Evolutionary conservation across 2,797 vertebrate genomes (phyloP).

Genomic region (Simalia tracyae): DNA sequence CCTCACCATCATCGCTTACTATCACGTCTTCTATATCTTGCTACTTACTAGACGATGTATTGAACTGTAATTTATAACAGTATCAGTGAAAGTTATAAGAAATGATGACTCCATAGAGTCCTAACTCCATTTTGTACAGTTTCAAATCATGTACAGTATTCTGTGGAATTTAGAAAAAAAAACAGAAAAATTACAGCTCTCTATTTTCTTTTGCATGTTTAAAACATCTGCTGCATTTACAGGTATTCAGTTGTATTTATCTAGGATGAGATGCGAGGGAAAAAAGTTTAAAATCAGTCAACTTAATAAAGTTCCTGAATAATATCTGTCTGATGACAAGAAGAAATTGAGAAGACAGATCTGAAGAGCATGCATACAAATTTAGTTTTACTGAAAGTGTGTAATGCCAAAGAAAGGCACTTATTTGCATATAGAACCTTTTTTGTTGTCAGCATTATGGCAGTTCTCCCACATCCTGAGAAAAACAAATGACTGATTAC

Average conservation of each 20-base stretch:
- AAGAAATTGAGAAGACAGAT: constrained; percentile 2
- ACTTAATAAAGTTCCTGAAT: background rate
- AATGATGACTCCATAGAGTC: background rate
- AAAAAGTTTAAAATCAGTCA: background rate
- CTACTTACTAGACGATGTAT: too few species aligned
- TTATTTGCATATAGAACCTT: constrained; percentile 23
- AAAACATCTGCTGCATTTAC: background rate
- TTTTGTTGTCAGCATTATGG: background rate
- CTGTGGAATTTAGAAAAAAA: background rate
- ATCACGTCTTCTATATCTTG: too few species aligned
- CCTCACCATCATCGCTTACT: too few species aligned
- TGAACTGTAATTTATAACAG: too few species aligned
- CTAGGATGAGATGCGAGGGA: background rate
- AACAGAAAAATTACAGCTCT: background rate
- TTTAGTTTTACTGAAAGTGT: background rate
- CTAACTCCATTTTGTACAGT: background rate
- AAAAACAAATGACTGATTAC: background rate
- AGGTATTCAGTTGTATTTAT: background rate
- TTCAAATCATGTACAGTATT: background rate
- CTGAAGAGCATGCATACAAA: background rate
- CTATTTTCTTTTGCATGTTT: background rate
- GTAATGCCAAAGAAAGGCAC: background rate
- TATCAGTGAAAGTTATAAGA: too few species aligned
- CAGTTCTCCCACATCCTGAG: background rate
- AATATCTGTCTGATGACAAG: background rate